A percentile compares a stretch with the other conserved stretches of the same genome.
phyloP scores from a whole-genome alignment of 2,113 vertebrate genomes.

The Apus apus region DNA sequence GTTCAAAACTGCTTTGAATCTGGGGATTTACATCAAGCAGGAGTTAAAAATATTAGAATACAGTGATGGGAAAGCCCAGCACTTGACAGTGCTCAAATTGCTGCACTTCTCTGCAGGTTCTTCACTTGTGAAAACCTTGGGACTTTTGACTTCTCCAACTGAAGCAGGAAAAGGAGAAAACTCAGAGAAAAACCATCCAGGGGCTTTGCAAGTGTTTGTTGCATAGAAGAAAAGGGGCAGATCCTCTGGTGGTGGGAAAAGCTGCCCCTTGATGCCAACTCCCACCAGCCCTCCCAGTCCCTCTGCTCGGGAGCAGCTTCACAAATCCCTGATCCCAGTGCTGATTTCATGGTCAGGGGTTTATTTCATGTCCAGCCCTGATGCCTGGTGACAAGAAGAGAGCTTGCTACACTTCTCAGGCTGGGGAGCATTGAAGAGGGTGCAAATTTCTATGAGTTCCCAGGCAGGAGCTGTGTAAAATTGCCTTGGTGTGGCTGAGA shows the following conservation, averaged over 20 bases:
- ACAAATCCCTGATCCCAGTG: constrained; percentile 4
- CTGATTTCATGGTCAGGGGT: not conserved
- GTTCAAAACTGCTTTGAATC: not conserved
- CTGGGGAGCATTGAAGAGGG: not conserved
- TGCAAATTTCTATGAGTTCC: not conserved
- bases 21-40: not conserved
- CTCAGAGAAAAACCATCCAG: not conserved
- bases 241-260: not conserved
- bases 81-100: not conserved
- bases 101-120: not conserved
- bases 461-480: not conserved
- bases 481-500: not conserved
- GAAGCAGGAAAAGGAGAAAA: not conserved
- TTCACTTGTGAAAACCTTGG: not conserved
- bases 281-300: not conserved
- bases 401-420: not conserved
- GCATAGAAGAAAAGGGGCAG: not conserved
- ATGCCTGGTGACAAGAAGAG: not conserved
- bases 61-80: not conserved
- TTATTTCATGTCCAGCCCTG: not conserved
- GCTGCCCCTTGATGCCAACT: not conserved
- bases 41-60: not conserved
- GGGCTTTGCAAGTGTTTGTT: not conserved
- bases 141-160: not conserved
- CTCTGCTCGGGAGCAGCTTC: not conserved